phyloP scores from a whole-genome alignment of 2,797 vertebrate species.

The Ceyx erithaca region DNA sequence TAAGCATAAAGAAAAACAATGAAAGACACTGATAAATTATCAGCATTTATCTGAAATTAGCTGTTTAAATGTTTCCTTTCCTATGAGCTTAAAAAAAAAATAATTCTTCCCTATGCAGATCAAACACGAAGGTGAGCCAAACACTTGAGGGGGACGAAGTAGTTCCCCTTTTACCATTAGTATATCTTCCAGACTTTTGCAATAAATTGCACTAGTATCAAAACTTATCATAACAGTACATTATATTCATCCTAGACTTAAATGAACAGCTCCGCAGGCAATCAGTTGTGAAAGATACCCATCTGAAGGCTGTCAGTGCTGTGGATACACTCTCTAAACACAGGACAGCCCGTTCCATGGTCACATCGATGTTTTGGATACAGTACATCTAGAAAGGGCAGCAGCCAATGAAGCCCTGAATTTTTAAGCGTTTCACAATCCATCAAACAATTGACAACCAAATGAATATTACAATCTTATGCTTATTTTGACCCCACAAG shows the following conservation, averaged over 20 bases:
- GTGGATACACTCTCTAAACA: neutral
- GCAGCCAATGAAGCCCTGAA: neutral
- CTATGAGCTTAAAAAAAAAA: neutral
- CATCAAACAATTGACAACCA: neutral
- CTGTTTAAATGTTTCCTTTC: neutral
- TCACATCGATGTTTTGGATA: neutral
- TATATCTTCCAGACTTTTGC: neutral
- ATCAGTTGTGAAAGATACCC: neutral
- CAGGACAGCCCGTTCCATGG: neutral
- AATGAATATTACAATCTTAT: no score
- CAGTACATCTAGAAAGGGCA: neutral
- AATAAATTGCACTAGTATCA: neutral
- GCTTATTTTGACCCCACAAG: neutral
- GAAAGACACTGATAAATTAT: neutral
- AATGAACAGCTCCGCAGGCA: neutral
- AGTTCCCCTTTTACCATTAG: neutral
- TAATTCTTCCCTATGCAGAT: neutral
- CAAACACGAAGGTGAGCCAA: neutral
- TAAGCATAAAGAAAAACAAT: neutral
- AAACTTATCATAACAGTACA: neutral
- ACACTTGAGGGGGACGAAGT: neutral
- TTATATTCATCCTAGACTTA: neutral
- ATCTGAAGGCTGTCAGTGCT: neutral
- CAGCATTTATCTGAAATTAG: neutral
- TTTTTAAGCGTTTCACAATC: neutral